Percentiles rank a stretch among this genome's conserved stretches.
These are phyloP conservation scores for Carpatolechia fugitivella DNA, from an alignment of 2,888 invertebrate species.

Conservation along the genomic window DNA sequence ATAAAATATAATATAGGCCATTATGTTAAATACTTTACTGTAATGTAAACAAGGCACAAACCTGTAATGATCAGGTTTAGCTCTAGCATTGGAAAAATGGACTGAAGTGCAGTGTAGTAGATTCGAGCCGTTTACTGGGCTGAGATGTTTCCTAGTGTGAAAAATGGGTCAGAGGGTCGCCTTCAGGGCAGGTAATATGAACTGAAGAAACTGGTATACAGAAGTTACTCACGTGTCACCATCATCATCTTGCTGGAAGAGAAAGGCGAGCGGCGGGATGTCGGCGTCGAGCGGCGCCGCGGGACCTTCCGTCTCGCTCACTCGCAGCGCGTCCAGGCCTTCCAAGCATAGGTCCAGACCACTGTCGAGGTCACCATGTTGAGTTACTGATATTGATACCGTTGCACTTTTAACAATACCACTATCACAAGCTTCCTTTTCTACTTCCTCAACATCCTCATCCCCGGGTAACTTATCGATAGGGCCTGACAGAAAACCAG, in stretches of 20 bases:
- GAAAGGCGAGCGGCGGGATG: slow-evolving; percentile 80
- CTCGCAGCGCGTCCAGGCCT: slow-evolving; percentile 79
- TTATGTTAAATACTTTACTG: no score
- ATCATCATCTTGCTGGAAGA: slow-evolving; percentile 88
- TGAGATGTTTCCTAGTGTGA: no score
- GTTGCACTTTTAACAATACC: slow-evolving; percentile 33
- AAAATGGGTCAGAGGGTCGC: no score
- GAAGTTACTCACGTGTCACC: slow-evolving; percentile 89
- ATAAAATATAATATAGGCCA: no score
- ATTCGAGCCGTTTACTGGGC: no score
- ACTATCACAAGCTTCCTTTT: slow-evolving; percentile 25
- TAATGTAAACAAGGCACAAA: no score
- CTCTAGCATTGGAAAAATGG: no score
- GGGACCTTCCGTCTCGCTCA: slow-evolving; percentile 31
- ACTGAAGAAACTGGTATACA: no score
- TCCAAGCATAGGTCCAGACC: slow-evolving; percentile 80
- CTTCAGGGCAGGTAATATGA: no score
- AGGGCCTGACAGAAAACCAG: slow-evolving; percentile 60
- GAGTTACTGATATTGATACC: slow-evolving; percentile 29
- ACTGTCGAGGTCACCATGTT: slow-evolving; percentile 75
- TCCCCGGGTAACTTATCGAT: slow-evolving; percentile 39
- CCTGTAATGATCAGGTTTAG: no score
- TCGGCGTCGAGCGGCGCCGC: slow-evolving; percentile 33
- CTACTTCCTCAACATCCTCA: slow-evolving; percentile 27
- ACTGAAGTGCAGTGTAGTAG: no score